Evolutionary conservation across 1,140 invertebrate genomes (phyloP).

Genomic region (Heliconius hermathena): DNA sequence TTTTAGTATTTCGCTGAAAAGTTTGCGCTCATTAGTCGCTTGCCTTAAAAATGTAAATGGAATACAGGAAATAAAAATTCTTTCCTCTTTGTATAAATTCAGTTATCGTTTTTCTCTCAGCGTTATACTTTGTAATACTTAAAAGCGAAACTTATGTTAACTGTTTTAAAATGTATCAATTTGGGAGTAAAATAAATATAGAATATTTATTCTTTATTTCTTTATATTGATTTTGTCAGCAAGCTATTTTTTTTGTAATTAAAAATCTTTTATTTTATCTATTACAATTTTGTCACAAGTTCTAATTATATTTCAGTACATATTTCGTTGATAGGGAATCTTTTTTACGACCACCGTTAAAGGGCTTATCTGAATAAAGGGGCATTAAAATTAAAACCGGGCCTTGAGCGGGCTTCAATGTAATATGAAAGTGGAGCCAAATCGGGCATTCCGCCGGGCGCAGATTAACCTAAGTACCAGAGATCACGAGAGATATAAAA

Average conservation of each 20-base stretch:
- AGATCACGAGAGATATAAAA: conserved; percentile 24
- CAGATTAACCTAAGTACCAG: conserved; percentile 26
- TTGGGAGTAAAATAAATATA: neutral
- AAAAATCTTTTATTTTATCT: neutral
- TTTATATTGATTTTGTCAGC: too few relatives aligned
- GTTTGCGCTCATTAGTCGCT: conserved; percentile 27
- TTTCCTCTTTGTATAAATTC: conserved; percentile 15
- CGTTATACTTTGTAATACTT: neutral
- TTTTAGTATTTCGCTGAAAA: conserved; percentile 13
- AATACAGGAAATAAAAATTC: conserved; percentile 11
- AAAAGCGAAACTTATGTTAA: neutral
- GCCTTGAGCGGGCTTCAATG: conserved; percentile 20
- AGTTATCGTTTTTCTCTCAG: conserved; percentile 7
- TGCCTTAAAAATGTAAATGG: conserved; percentile 22
- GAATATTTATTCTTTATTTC: too few relatives aligned
- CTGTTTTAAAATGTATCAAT: neutral
- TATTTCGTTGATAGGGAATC: neutral
- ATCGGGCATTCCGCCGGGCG: conserved; percentile 21
- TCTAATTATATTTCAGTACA: neutral
- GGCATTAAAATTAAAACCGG: conserved; percentile 27
- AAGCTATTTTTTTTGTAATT: neutral
- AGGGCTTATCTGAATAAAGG: conserved; percentile 25
- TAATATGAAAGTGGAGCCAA: conserved; percentile 28
- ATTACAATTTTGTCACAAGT: neutral
- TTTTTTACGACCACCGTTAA: conserved; percentile 20